Base-by-base conservation (phyloP, 2,888 invertebrate species). In the Caenorhabditis becei region DNA sequence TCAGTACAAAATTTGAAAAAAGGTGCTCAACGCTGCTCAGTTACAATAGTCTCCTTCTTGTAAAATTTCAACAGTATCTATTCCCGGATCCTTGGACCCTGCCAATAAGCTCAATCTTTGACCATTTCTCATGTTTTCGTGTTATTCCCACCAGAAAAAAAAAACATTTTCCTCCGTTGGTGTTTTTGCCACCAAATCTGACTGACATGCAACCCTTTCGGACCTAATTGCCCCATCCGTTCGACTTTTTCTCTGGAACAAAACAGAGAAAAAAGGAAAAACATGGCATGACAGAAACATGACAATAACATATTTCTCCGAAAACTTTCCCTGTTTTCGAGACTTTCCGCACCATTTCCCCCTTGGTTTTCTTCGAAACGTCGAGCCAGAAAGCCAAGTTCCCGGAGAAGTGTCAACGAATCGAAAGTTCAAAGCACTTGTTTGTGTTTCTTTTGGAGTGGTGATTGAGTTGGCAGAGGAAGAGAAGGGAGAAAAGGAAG, bases 401-500 rank as follows among this genome's bases (percentile, higher is more conserved):
- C 32, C 5, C 10, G 32, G 32, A 32, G 32, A 32, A 10, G 5
- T 10, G 16, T 10, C 14, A 41, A 3, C 8, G 41, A 16, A 47
- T 4, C n/a, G 11, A 47, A 11, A 18, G 47, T 47, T 47, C 47
- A 18, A 10, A 10, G n/a, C 47, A 47, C 18, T 47, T 47, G 47
- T 47, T 47, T 47, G 11, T 20, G 47, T 47, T 47, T 47, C 47
- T 41, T 41, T 41, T 5, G 10, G 10, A 35, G 35, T 35, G n/a
- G 18, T 18, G 47, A 47, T 47, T 47, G 47, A 47, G 47, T 47
- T 18, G 18, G 18, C 5, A 18, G 2, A 18, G 10, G 10, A 47
- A n/a, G 56, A 51, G 69, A 58, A 58, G 35, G 35, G 32, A 35
- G 18, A 32, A 20, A 35, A 35, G 65, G 74, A 47, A 47, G 47